These are phyloP conservation scores for Hippocampus mohnikei DNA, from an alignment of 2,113 vertebrate species.

Conservation along the genomic window DNA sequence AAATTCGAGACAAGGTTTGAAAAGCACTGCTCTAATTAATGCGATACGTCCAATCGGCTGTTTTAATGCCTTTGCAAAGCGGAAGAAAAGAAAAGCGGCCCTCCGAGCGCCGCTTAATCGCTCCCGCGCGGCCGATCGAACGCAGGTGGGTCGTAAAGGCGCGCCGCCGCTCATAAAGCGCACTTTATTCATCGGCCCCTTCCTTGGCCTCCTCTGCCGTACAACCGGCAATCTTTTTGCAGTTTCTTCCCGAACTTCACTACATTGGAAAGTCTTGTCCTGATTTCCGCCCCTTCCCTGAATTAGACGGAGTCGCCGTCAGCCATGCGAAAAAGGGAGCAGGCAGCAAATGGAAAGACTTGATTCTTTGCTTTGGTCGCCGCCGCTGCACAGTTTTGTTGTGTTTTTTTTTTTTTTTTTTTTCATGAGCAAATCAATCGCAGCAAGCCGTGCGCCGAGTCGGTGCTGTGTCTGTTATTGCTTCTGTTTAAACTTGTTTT, in stretches of 20 bases:
- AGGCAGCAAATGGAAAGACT: neutral
- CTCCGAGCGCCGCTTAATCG: neutral
- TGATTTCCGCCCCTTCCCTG: neutral
- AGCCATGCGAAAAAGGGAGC: neutral
- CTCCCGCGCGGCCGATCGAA: neutral
- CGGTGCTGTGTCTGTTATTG: neutral
- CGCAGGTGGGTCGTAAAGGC: neutral
- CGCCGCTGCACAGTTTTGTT: neutral
- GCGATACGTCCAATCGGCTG: neutral
- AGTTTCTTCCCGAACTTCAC: neutral
- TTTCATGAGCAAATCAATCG: neutral
- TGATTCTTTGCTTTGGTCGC: neutral
- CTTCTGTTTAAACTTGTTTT: neutral
- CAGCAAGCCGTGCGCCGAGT: neutral
- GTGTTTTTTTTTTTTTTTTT: neutral
- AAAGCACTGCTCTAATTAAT: neutral
- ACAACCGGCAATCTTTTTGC: neutral
- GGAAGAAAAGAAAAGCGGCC: neutral
- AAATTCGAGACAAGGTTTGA: no score
- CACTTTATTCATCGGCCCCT: neutral
- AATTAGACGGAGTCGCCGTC: neutral
- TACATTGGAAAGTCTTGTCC: neutral
- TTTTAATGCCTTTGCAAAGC: neutral
- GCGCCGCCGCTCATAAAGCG: neutral
- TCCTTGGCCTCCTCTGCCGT: neutral